phyloP scores from a whole-genome alignment of 2,113 vertebrate species.

The Mastomys coucha region DNA sequence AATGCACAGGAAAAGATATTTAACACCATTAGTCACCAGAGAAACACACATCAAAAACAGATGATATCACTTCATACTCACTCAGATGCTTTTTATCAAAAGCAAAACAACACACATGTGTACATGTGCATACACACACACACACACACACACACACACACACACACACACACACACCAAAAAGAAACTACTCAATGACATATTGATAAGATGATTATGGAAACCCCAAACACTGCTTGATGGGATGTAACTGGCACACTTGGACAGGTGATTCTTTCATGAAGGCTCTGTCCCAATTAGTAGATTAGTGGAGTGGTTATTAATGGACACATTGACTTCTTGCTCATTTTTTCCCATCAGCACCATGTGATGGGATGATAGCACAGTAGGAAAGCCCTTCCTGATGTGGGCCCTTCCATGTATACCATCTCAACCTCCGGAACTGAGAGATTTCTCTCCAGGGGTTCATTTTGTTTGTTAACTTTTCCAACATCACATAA shows the following conservation, averaged over 20 bases:
- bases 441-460: background rate
- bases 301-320: background rate
- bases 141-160: background rate
- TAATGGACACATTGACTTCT: background rate
- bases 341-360: background rate
- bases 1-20: background rate
- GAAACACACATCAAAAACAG: background rate
- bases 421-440: background rate
- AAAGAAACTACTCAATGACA: background rate
- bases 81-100: background rate
- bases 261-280: background rate
- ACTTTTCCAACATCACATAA: background rate
- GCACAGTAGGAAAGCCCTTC: background rate
- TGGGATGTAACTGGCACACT: background rate
- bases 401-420: too few species aligned
- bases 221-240: background rate
- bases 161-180: background rate
- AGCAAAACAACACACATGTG: background rate
- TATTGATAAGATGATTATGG: background rate
- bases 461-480: constrained; percentile 36
- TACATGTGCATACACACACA: background rate
- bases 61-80: background rate
- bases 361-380: background rate
- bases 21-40: background rate
- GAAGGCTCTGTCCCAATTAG: background rate